Base-by-base conservation (phyloP, 2,113 vertebrate genomes). In the Hydropotes inermis region DNA sequence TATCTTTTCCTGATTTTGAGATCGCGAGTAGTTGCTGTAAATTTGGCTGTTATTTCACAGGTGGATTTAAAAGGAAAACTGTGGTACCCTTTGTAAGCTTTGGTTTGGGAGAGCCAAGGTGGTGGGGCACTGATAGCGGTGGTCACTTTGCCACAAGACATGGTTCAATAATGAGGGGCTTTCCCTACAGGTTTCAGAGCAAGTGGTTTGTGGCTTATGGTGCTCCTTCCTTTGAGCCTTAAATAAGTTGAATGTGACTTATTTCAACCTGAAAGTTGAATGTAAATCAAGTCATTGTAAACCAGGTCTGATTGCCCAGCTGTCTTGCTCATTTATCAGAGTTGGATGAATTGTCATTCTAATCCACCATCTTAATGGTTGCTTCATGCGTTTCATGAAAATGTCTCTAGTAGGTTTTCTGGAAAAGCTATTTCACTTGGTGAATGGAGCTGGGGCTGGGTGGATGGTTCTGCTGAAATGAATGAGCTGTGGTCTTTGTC, bases 141-240 rank as follows among this genome's bases (percentile, higher is more conserved):
- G 21, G 33, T 58, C 19, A 39, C 30, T 70, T 0, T n/a, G 39
- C 36, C 90, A 7, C 27, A 54, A 83, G 45, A 85, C 0, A 6
- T 97, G 52, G 25, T 82, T 97, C 94, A 25, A 0, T 27, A 36
- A 13, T 11, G 60, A 94, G 82, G 89, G 33, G 17, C 67, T 91
- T 85, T 61, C 55, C 36, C n/a, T 88, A 23, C 17, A 16, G 47
- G 33, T 50, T 85, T 30, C 28, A 82, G 12, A 89, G 28, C 13
- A 83, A 93, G 57, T 81, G 92, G 54, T 89, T 97, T 98, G 91
- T 96, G 93, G 93, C 39, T 95, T 91, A 79, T 54, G 36, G 50
- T 21, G 28, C 17, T 19, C 30, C 61, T 81, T 36, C 25, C 78
- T 96, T 47, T 57, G 47, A 92, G 76, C 30, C 55, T 54, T 82